Conservation (phyloP, 2,113 vertebrate species). For the Guaruba guarouba region DNA sequence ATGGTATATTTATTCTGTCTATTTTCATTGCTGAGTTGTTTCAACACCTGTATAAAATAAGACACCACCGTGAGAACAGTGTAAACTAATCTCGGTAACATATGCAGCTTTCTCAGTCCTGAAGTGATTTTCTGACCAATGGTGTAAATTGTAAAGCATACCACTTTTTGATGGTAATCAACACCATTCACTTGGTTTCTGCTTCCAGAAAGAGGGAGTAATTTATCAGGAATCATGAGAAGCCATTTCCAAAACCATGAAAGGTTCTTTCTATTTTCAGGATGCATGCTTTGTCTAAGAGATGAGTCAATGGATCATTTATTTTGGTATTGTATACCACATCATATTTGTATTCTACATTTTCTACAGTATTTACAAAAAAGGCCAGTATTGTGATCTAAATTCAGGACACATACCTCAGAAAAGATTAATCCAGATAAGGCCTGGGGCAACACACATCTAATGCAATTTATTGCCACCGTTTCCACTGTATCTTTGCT, state of each 20-base stretch:
- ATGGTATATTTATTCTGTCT: not conserved
- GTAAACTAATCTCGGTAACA: not conserved
- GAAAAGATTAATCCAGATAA: not conserved
- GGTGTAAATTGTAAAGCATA: not conserved
- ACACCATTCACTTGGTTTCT: not conserved
- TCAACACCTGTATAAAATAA: conserved; percentile 25
- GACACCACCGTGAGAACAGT: not conserved
- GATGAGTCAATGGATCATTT: not conserved
- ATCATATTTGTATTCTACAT: not conserved
- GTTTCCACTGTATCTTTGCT: not conserved
- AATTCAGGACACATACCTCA: not conserved
- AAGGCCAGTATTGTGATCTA: not conserved
- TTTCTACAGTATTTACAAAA: not conserved
- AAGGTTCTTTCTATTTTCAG: not conserved
- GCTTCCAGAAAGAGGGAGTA: not conserved
- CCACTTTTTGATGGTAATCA: not conserved
- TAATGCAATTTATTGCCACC: not conserved
- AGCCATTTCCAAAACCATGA: not conserved
- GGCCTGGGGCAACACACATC: not conserved
- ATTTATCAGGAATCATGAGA: not conserved
- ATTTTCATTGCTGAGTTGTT: conserved; percentile 8
- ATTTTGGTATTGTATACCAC: not conserved
- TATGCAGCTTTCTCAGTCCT: not conserved
- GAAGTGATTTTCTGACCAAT: not conserved
- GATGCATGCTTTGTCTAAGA: not conserved